Percentiles rank a stretch among this genome's conserved stretches.
phyloP scores from a whole-genome alignment of 2,797 vertebrate genomes.

The Chiloscyllium punctatum region DNA sequence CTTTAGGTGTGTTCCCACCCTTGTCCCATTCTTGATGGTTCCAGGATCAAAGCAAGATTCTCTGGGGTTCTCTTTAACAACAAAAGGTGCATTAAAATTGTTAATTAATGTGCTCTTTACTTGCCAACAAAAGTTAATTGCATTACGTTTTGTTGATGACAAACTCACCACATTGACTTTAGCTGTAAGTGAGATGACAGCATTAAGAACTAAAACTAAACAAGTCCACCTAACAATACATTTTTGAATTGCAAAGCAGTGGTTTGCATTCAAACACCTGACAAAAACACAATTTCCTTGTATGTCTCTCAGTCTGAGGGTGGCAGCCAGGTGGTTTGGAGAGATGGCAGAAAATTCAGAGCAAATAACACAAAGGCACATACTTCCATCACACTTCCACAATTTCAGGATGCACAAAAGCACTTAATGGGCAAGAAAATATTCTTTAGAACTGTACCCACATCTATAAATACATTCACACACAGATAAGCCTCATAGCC shows the following conservation, averaged over 20 bases:
- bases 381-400: background rate
- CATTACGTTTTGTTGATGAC: background rate
- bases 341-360: background rate
- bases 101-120: background rate
- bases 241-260: background rate
- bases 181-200: background rate
- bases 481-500: background rate
- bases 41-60: conserved; percentile 97
- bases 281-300: background rate
- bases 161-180: background rate
- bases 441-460: background rate
- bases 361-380: background rate
- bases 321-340: background rate
- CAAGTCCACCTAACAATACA: background rate
- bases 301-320: background rate
- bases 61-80: conserved; percentile 78
- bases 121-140: background rate
- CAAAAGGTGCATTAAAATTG: background rate
- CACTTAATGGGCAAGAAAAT: background rate
- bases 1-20: conserved; percentile 81
- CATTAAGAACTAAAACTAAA: background rate
- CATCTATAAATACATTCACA: background rate
- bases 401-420: background rate
- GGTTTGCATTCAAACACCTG: background rate
- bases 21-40: conserved; percentile 77